Evolutionary conservation across 2,888 invertebrate genomes (phyloP), one percentile per base, ranked within the genome.

Genomic region (Ephialtes manifestator): DNA sequence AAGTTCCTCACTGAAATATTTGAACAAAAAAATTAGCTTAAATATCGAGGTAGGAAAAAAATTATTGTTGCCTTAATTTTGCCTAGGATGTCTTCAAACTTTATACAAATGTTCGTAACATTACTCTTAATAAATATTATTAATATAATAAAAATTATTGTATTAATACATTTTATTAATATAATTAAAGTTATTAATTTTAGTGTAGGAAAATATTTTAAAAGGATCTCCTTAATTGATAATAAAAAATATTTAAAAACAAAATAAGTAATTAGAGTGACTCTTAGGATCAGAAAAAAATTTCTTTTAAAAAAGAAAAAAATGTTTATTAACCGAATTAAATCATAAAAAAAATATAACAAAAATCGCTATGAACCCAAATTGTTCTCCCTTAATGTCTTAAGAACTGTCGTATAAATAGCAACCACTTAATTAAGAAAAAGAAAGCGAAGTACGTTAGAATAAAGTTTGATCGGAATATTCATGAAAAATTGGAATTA

Each of bases 401-500:
- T 31, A 31, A 31, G 31, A 2, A 31, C 5, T 2, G 5, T 5
- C 3, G 31, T 4, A 31, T 39, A 39, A 3, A 39, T 39, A 7
- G 24, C 28, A 31, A 35, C n/a, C 13, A 15, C 31, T 15, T 28
- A 15, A 58, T 10, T 20, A 43, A 4, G 18, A 20, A 28, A 51
- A 51, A 70, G 10, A 70, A 53, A 53, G 18, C n/a, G 53, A 35
- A 31, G 31, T 13, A 13, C 18, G 51, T 53, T 13, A n/a, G 35
- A 53, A 53, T 13, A 1, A 1, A 31, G 31, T 13, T 46, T 15
- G 15, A 11, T 31, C 39, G 18, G 28, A 71, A 53, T 71, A 53
- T 71, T 71, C 71, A 70, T 51, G 51, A n/a, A 70, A 48, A n/a
- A 28, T 70, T 70, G 18, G 51, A 28, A 70, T 70, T 70, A 70